Percentiles rank a stretch among this genome's conserved stretches.
These are phyloP conservation scores for Nipponacmea schrenckii DNA, from an alignment of 2,888 invertebrate genomes.

Conservation along the genomic window DNA sequence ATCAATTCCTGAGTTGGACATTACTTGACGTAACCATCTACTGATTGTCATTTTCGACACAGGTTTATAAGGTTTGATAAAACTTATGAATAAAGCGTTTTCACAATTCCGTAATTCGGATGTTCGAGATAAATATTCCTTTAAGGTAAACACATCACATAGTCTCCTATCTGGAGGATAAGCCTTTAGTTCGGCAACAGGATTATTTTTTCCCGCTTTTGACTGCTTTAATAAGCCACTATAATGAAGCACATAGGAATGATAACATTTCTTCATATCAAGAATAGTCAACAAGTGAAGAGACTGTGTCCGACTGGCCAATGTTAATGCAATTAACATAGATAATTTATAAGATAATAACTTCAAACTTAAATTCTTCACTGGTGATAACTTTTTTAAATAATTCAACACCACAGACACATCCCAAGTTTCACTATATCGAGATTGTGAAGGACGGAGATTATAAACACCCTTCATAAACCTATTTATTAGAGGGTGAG, in stretches of 20 bases:
- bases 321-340: neutral
- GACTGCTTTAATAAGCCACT: neutral
- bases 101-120: conserved; percentile 10
- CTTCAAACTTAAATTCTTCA: neutral
- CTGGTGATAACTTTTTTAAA: neutral
- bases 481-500: neutral
- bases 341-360: neutral
- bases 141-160: no score
- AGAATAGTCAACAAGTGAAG: neutral
- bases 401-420: neutral
- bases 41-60: neutral
- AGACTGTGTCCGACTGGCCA: neutral
- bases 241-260: neutral
- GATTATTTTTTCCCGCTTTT: neutral
- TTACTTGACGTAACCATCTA: neutral
- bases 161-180: no score
- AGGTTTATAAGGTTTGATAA: no score
- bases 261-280: neutral
- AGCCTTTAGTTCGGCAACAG: neutral
- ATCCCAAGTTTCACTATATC: neutral
- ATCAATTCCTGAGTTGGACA: neutral
- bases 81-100: no score
- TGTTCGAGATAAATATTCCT: no score
- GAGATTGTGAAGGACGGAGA: neutral
- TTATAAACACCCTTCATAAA: neutral